A percentile compares a stretch with the other conserved stretches of the same genome.
phyloP scores from a whole-genome alignment of 2,888 invertebrate genomes.

The Deilephila elpenor region DNA sequence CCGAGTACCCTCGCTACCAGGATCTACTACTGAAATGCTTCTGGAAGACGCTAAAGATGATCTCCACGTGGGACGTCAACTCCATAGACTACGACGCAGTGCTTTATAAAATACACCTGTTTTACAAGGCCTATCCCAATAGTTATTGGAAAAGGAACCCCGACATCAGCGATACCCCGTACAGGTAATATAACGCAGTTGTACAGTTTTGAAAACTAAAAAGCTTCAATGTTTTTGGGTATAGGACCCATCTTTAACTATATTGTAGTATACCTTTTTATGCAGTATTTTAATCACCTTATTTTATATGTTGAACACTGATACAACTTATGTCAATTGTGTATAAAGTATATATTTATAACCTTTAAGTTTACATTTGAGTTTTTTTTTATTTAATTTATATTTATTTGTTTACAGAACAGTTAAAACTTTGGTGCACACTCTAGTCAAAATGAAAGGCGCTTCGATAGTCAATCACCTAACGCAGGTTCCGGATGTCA shows the following conservation, averaged over 20 bases:
- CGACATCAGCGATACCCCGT: slow-evolving; percentile 91
- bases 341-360: neutral
- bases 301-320: no score
- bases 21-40: slow-evolving; percentile 96
- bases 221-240: no score
- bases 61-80: slow-evolving; percentile 91
- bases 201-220: no score
- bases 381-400: no score
- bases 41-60: slow-evolving; percentile 96
- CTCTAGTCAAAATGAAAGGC: slow-evolving; percentile 95
- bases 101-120: slow-evolving; percentile 93
- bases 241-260: no score
- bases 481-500: slow-evolving; percentile 90
- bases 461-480: slow-evolving; percentile 91
- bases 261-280: no score
- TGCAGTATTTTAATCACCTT: no score
- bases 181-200: slow-evolving; percentile 73
- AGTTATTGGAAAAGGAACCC: slow-evolving; percentile 94
- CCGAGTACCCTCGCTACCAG: slow-evolving; percentile 87
- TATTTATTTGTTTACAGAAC: slow-evolving; percentile 84
- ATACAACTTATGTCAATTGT: neutral
- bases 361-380: no score
- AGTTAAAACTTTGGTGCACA: slow-evolving; percentile 96
- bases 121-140: slow-evolving; percentile 94
- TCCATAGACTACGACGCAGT: slow-evolving; percentile 91